Evolutionary conservation across 2,888 invertebrate genomes (phyloP), one percentile per base, ranked within the genome.

Genomic region (Sphaeridia pumilis): DNA sequence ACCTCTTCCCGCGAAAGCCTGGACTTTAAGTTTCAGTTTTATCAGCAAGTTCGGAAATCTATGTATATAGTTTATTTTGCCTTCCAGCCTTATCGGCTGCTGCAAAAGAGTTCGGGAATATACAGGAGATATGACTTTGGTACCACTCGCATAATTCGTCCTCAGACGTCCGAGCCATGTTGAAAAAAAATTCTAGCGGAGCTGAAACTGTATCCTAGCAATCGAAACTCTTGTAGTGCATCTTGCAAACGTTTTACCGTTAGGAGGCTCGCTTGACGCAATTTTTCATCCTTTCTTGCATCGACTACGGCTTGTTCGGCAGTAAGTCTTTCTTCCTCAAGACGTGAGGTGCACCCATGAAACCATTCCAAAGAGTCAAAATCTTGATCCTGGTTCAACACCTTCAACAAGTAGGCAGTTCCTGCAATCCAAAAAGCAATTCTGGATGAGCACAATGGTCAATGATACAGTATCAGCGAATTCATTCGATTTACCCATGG

Each of bases 301-400:
- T 59, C 61, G 10, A 46, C 52, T 34, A 62, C 60, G 7, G 56
- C 55, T 51, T 56, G 65, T 72, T 49, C 58, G 25, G 65, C 66
- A 45, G 52, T 49, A 24, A 59, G 49, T 48, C 64, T 65, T 46
- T 65, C 63, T 5, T 54, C 58, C 2, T 34, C 41, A 3, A 60
- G 52, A 24, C 58, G 55, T 12, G 51, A 34, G 7, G 56, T 58
- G 1, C 60, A 57, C n/a, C 57, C 57, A 3, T 55, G 26, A 43
- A 94, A 94, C 97, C 97, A 98, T 70, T 93, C 90, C 4, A 98
- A 74, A 0, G 88, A 82, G 73, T 95, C 90, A 69, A 95, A 85
- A 66, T 87, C 85, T 21, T 76, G 72, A 65, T 83, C 81, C 71
- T 94, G 93, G 69, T 90, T 83, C 42, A 97, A 72, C 55, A 97